Evolutionary conservation across 2,888 invertebrate genomes (phyloP).

Genomic region (Dynastes grantii): DNA sequence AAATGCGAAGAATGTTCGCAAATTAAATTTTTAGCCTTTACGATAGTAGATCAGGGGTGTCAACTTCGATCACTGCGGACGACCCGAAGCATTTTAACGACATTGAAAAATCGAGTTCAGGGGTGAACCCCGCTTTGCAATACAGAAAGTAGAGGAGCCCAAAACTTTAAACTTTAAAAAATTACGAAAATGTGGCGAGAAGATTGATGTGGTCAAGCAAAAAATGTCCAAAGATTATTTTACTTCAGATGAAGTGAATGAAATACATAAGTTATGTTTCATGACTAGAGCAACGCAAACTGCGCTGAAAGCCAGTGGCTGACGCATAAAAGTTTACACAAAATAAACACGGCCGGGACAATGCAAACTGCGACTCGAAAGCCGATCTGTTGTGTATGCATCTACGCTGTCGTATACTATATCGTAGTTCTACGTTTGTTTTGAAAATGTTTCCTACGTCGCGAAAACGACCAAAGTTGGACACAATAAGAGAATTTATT

Average conservation of each 20-base stretch:
- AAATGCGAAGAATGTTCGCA: slow-evolving; percentile 1
- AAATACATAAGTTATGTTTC: not conserved
- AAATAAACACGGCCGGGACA: no score
- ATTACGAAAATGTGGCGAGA: not conserved
- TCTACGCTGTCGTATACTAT: no score
- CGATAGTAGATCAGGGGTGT: not conserved
- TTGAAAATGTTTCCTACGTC: no score
- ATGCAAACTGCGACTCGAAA: no score
- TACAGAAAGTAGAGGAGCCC: not conserved
- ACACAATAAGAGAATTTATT: no score
- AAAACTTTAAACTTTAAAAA: not conserved
- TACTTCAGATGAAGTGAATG: not conserved
- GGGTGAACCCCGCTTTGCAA: not conserved
- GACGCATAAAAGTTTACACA: no score
- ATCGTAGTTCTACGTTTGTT: no score
- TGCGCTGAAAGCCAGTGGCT: no score
- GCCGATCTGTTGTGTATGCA: no score
- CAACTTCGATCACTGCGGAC: not conserved
- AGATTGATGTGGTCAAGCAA: no score
- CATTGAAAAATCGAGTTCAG: not conserved
- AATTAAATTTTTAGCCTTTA: slow-evolving; percentile 15
- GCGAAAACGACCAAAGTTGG: no score
- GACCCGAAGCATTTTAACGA: not conserved
- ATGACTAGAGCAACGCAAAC: not conserved
- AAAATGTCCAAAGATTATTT: not conserved